Evolutionary conservation across 2,113 vertebrate genomes (phyloP).

Genomic region (Chrysemys picta): DNA sequence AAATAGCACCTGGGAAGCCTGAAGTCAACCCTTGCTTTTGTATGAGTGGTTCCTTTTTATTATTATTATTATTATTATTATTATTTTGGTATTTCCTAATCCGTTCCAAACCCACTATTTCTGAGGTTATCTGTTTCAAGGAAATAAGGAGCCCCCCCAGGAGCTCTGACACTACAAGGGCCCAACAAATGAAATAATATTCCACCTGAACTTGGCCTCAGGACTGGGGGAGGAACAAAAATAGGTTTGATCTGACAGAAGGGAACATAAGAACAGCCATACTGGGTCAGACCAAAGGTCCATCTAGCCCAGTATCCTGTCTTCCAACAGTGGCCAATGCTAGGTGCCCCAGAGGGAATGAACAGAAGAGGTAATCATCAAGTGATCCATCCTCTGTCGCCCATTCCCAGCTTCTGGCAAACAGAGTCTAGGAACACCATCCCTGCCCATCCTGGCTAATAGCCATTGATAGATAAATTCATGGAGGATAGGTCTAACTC

Average conservation of each 20-base stretch:
- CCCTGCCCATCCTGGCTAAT: too few relatives aligned
- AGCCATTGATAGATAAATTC: too few relatives aligned
- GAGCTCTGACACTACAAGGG: not conserved
- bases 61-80: too few relatives aligned
- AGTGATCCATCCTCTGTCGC: too few relatives aligned
- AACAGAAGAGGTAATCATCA: too few relatives aligned
- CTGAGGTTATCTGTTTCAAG: not conserved
- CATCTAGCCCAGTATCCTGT: too few relatives aligned
- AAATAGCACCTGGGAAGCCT: constrained; percentile 36
- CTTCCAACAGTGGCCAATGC: too few relatives aligned
- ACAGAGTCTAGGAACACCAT: too few relatives aligned
- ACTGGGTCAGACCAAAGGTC: too few relatives aligned
- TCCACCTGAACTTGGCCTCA: not conserved
- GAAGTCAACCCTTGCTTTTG: not conserved
- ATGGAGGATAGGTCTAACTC: too few relatives aligned
- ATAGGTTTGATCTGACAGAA: not conserved
- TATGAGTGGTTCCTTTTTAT: not conserved
- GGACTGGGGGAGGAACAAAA: not conserved
- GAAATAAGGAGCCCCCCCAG: not conserved
- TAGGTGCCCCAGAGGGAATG: too few relatives aligned
- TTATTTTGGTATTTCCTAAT: not conserved
- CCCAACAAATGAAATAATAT: not conserved
- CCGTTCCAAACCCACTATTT: not conserved
- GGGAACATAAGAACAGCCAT: not conserved
- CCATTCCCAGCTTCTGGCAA: too few relatives aligned